phyloP scores from a whole-genome alignment of 2,888 invertebrate species.

The Callimorpha dominula region DNA sequence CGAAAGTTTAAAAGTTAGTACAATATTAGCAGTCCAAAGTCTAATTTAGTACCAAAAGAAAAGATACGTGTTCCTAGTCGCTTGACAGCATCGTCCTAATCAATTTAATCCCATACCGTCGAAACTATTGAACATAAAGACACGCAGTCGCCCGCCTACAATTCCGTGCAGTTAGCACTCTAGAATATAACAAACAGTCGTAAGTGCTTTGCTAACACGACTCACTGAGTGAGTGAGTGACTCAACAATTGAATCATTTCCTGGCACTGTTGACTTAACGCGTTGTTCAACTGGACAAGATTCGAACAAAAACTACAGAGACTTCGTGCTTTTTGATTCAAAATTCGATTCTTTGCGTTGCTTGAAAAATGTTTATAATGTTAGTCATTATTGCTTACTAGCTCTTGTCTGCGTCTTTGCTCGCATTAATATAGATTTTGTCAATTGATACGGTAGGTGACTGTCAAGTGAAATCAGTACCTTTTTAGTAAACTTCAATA shows the following conservation, averaged over 20 bases:
- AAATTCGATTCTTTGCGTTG: not conserved
- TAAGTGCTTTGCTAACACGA: slow-evolving; percentile 51
- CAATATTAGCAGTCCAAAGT: too few species aligned
- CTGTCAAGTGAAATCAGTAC: too few species aligned
- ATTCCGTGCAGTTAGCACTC: slow-evolving; percentile 44
- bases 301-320: not conserved
- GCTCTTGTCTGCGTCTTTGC: too few species aligned
- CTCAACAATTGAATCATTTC: slow-evolving; percentile 34
- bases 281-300: slow-evolving; percentile 10
- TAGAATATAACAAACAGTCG: slow-evolving; percentile 54
- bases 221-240: slow-evolving; percentile 26
- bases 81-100: not conserved
- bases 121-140: slow-evolving; percentile 4
- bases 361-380: not conserved
- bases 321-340: not conserved
- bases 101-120: not conserved
- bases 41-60: too few species aligned
- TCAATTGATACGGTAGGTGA: too few species aligned
- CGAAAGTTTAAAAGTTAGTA: too few species aligned
- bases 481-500: too few species aligned
- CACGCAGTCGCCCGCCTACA: slow-evolving; percentile 12
- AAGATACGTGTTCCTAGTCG: too few species aligned
- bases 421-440: too few species aligned
- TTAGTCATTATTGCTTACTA: not conserved
- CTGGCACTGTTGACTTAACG: slow-evolving; percentile 34